Conservation (phyloP, 2,888 invertebrate genomes). For the Eupithecia exiguata region DNA sequence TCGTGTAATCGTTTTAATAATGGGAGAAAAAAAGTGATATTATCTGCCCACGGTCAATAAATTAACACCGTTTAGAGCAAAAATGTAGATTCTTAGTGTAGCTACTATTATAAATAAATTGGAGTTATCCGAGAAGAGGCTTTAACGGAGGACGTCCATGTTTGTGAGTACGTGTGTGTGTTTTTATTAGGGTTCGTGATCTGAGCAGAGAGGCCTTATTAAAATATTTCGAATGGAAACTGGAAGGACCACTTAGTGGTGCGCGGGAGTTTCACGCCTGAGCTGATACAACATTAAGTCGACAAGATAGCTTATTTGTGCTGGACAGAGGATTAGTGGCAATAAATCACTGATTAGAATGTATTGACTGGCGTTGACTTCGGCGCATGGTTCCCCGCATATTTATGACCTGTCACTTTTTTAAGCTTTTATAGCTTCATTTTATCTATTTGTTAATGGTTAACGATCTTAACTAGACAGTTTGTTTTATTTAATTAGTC, state of each 20-base stretch:
- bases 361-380: constrained; percentile 82
- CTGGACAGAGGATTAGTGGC: constrained; percentile 82
- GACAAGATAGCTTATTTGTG: constrained; percentile 85
- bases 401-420: constrained; percentile 74
- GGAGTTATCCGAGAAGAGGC: constrained; percentile 64
- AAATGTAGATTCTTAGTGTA: constrained; percentile 83
- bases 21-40: constrained; percentile 82
- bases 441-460: constrained; percentile 71
- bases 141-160: constrained; percentile 68
- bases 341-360: constrained; percentile 84
- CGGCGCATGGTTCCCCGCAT: constrained; percentile 70
- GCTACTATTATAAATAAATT: constrained; percentile 83
- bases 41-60: constrained; percentile 84
- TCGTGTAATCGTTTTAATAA: constrained; percentile 84
- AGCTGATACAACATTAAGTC: constrained; percentile 83
- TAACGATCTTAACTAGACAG: constrained; percentile 62
- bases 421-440: constrained; percentile 73
- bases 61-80: constrained; percentile 84
- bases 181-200: constrained; percentile 83
- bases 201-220: constrained; percentile 83
- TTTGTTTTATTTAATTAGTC: constrained; percentile 71
- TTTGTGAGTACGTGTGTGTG: constrained; percentile 70
- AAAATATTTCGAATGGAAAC: constrained; percentile 84
- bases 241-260: constrained; percentile 84
- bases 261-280: constrained; percentile 84